Base-by-base conservation (phyloP, 2,888 invertebrate species). In the Cancer borealis region DNA sequence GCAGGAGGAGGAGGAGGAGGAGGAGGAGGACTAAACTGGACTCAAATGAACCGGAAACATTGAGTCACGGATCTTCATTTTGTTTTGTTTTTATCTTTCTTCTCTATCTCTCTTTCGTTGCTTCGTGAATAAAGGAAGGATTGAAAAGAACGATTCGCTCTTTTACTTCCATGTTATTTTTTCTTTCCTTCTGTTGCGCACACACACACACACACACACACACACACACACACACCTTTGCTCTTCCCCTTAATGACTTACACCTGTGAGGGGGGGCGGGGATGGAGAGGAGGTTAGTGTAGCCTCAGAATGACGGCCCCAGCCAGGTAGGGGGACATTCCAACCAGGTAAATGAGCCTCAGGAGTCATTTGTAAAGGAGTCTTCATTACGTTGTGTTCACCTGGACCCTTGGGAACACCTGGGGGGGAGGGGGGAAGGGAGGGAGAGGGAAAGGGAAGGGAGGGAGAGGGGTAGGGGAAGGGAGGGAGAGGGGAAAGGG, bases 331-430 rank as follows among this genome's bases (percentile, higher is more conserved):
- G 10, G 66, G 6, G n/a, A 4, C n/a, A 66, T 66, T 66, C n/a
- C 6, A 66, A n/a, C n/a, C 66, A 21, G 21, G 21, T 66, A 66
- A 66, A 66, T 66, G 14, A 66, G 66, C 6, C n/a, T 6, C 66
- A n/a, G 4, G 66, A 66, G 66, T 66, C 66, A 66, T 66, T 66
- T 66, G 66, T n/a, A n/a, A 66, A 66, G 66, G 66, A 66, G 66
- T 66, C 5, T 66, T 66, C 66, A 66, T n/a, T 66, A 66, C 6
- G 14, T n/a, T 4, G 14, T 21, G 21, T n/a, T n/a, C 66, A 21
- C 66, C 66, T 66, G 66, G 26, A 10, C 79, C 30, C 30, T n/a
- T 79, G 79, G 30, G 3, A 12, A 54, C 46, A 26, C 10, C 30
- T 1, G 30, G 30, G 3, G 54, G 47, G 60, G 2, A 47, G 14